phyloP scores from a whole-genome alignment of 2,888 invertebrate genomes.

The Aphodius granarius region DNA sequence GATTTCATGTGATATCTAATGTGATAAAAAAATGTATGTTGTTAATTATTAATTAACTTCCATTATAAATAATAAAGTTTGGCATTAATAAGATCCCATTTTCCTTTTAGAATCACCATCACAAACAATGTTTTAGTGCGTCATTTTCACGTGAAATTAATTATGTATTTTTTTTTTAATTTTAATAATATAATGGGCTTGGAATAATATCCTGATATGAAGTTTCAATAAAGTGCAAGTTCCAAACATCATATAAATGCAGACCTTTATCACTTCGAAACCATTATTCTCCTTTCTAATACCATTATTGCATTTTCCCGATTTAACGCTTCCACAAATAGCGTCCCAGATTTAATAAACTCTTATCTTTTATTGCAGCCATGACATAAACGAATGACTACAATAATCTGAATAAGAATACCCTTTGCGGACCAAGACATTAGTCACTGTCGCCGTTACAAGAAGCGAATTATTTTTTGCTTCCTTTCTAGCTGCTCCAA shows the following conservation, averaged over 20 bases:
- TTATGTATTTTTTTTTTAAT: background rate
- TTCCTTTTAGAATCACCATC: too few relatives aligned
- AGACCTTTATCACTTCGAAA: background rate
- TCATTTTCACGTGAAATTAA: too few relatives aligned
- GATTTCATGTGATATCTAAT: too few relatives aligned
- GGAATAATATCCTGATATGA: background rate
- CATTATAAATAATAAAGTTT: too few relatives aligned
- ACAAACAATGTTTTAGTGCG: too few relatives aligned
- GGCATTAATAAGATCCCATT: too few relatives aligned
- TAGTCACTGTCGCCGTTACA: background rate
- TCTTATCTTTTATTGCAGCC: background rate
- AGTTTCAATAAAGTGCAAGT: background rate
- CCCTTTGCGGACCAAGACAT: background rate
- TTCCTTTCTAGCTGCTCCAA: background rate
- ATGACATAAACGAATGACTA: background rate
- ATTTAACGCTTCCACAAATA: background rate
- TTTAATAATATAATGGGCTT: background rate
- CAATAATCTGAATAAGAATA: background rate
- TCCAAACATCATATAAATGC: background rate
- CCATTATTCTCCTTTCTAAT: background rate
- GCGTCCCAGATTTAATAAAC: background rate
- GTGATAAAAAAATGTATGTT: too few relatives aligned
- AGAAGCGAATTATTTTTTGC: slow-evolving; percentile 2
- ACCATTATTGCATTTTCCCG: background rate
- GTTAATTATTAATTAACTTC: too few relatives aligned